Percentiles rank a stretch among this genome's conserved stretches.
phyloP scores from a whole-genome alignment of 1,140 invertebrate genomes.

The Venustaconcha ellipsiformis region DNA sequence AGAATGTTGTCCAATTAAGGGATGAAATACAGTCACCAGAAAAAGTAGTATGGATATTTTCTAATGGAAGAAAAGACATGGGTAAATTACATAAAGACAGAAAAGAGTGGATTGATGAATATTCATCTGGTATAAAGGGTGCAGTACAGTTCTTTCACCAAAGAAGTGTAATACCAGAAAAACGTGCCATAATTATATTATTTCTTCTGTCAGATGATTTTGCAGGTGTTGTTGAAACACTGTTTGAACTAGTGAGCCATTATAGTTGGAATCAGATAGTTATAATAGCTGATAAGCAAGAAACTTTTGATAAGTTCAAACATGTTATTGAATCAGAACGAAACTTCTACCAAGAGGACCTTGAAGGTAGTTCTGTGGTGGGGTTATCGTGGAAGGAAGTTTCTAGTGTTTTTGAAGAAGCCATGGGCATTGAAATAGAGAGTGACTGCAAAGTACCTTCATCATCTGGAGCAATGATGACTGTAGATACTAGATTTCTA shows the following conservation, averaged over 20 bases:
- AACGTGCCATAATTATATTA: conserved; percentile 13
- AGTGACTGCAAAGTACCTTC: conserved; percentile 4
- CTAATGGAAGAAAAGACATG: conserved; percentile 18
- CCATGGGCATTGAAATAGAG: conserved; percentile 7
- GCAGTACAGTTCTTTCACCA: conserved; percentile 27
- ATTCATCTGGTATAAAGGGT: conserved; percentile 21
- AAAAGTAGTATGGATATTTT: conserved; percentile 30
- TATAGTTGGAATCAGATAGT: conserved; percentile 24
- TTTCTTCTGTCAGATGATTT: conserved; percentile 27
- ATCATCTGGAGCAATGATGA: conserved; percentile 5
- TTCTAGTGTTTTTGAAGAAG: neutral
- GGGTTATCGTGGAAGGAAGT: conserved; percentile 20
- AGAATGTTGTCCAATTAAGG: conserved; percentile 5
- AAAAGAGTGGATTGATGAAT: conserved; percentile 8
- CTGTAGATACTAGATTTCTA: conserved; percentile 15
- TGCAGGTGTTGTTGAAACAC: conserved; percentile 22
- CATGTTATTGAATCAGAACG: conserved; percentile 1
- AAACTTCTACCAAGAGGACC: neutral
- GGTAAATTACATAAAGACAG: neutral
- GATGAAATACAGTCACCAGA: conserved; percentile 4
- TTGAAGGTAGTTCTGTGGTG: conserved; percentile 5
- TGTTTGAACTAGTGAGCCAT: conserved; percentile 10
- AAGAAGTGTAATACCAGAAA: conserved; percentile 18
- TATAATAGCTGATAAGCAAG: conserved; percentile 13
- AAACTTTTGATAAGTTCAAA: conserved; percentile 1